A percentile compares a stretch with the other conserved stretches of the same genome.
phyloP scores from a whole-genome alignment of 2,797 vertebrate species.

The Lates japonicus region DNA sequence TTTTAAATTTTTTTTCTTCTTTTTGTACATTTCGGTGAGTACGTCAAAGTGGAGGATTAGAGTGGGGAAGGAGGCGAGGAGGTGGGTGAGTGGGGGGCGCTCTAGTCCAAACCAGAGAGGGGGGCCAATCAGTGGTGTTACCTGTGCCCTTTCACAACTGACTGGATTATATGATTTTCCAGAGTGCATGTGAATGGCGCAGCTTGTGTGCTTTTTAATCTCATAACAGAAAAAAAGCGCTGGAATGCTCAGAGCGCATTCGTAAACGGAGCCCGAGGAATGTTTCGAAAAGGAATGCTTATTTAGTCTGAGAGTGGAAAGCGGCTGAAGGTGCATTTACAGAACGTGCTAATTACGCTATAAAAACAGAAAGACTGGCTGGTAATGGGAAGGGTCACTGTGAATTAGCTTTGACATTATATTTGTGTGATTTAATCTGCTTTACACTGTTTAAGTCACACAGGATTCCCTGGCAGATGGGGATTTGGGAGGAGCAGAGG shows the following conservation, averaged over 20 bases:
- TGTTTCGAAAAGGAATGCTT: conserved; percentile 73
- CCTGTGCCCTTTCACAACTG: conserved; percentile 77
- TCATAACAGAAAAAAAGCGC: conserved; percentile 55
- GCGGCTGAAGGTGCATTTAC: conserved; percentile 73
- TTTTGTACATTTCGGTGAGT: conserved; percentile 79
- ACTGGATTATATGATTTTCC: conserved; percentile 81
- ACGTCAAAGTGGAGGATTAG: conserved; percentile 69
- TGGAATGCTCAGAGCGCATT: conserved; percentile 71
- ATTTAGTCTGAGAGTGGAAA: conserved; percentile 61
- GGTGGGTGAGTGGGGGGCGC: neutral
- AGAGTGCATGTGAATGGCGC: conserved; percentile 79
- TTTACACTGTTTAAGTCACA: conserved; percentile 78
- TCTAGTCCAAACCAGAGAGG: conserved; percentile 57
- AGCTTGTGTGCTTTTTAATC: conserved; percentile 78
- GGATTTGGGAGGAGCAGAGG: conserved; percentile 67
- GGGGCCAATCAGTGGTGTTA: conserved; percentile 66
- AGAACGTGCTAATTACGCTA: conserved; percentile 68
- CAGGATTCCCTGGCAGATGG: conserved; percentile 75
- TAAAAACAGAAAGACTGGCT: conserved; percentile 58
- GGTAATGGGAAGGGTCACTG: conserved; percentile 72
- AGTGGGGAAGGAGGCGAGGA: neutral
- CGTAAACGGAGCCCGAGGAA: conserved; percentile 63
- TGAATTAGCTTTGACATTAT: conserved; percentile 80
- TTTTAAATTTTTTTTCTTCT: conserved; percentile 46
- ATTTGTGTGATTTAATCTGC: conserved; percentile 81